Base-by-base conservation (phyloP, 2,113 vertebrate species). In the Microtus pennsylvanicus region DNA sequence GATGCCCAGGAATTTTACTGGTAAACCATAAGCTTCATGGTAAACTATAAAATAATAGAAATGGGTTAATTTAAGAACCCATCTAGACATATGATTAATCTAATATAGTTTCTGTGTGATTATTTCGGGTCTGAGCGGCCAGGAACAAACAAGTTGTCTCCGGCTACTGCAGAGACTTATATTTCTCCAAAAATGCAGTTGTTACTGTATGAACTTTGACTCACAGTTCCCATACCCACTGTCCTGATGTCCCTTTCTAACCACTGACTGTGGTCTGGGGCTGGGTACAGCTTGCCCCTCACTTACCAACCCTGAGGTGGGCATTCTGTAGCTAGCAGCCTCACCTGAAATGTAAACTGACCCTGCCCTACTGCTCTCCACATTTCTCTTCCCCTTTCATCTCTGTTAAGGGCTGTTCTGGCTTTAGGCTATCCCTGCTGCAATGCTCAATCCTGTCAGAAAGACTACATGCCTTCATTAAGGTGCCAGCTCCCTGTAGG, bases 241-340 rank as follows among this genome's bases (percentile, higher is more conserved):
- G 85, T 1, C 17, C 30, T 35, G 30, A 55, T 21, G 47, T 33
- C 30, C 47, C 97, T 96, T 50, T 97, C 67, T 97, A 98, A 97
- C 97, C 26, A 8, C 58, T 63, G 52, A 10, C 52, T n/a, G 21
- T 24, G 19, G 52, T 24, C 80, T 38, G 35, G 35, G 33, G 52
- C 80, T 38, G 10, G 33, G 22, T n/a, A 35, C 19, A 14, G 33
- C 1, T 21, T 81, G 50, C 55, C 17, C 19, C 78, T 55, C 19
- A 12, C 33, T 58, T 22, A 10, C 33, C 33, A 55, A 35, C n/a
- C 52, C 52, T n/a, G 78, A 24, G 35, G 78, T 58, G 5, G 35
- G 21, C 9, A 21, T 80, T 80, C 30, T 33, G 21, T 55, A 16
- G 30, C 50, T n/a, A 35, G 22, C 12, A 14, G 52, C 35, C 21